phyloP scores from a whole-genome alignment of 1,140 invertebrate species.

The Dendrolimus punctatus region DNA sequence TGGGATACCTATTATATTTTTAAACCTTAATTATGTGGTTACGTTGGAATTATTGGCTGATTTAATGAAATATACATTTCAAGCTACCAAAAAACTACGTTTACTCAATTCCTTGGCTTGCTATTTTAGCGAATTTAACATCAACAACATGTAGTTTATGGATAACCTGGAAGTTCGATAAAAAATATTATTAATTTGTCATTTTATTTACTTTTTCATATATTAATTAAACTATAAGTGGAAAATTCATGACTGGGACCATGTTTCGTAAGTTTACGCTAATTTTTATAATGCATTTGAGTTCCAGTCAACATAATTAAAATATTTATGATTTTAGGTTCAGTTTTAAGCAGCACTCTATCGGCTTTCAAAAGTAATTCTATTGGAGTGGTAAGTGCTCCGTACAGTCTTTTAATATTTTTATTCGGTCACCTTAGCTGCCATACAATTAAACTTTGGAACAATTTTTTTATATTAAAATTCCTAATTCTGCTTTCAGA shows the following conservation, averaged over 20 bases:
- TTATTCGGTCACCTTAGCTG: background rate
- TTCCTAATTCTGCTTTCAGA: constrained; percentile 26
- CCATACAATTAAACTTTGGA: background rate
- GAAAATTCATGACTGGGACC: constrained; percentile 34
- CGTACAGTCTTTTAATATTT: background rate
- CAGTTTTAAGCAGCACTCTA: constrained; percentile 32
- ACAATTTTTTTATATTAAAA: background rate
- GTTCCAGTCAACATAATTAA: background rate
- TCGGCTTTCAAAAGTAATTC: constrained; percentile 30
- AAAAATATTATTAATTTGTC: constrained; percentile 2
- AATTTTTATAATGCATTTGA: background rate
- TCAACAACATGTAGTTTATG: constrained; percentile 4
- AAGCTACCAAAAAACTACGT: no score
- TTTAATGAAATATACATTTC: no score
- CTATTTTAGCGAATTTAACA: no score
- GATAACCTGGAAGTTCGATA: constrained; percentile 19
- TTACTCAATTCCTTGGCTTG: no score
- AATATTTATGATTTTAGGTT: constrained; percentile 39
- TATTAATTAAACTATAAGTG: constrained; percentile 3
- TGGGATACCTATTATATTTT: no score
- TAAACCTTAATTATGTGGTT: no score
- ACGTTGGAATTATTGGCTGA: no score
- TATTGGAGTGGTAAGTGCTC: constrained; percentile 37
- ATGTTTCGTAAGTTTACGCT: constrained; percentile 39
- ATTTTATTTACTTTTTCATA: background rate